Conservation (phyloP, 2,797 vertebrate species). For the Hemitrygon akajei region DNA sequence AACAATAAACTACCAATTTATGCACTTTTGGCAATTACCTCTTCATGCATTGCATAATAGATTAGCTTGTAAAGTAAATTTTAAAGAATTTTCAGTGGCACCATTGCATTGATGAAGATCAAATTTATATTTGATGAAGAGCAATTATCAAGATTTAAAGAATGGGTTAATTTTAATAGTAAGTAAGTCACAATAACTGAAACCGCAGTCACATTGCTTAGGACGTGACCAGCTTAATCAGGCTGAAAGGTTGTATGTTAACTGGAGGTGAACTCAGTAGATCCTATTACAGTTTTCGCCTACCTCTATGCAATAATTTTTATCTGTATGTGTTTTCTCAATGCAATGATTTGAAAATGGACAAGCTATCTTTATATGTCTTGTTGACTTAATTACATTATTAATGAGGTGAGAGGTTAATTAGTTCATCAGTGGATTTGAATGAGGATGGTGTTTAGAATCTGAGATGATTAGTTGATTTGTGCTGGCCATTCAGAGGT, state of each 20-base stretch:
- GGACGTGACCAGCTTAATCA: neutral
- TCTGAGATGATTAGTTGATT: conserved; percentile 30
- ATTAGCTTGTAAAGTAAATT: neutral
- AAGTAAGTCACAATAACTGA: neutral
- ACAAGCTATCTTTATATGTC: conserved; percentile 1
- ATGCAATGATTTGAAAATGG: conserved; percentile 6
- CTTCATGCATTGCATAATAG: neutral
- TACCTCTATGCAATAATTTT: neutral
- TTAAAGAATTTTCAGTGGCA: neutral
- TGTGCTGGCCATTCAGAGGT: conserved; percentile 12
- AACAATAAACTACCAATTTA: neutral
- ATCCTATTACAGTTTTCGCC: neutral
- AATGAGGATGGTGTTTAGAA: conserved; percentile 17
- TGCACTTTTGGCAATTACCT: neutral
- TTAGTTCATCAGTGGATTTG: conserved; percentile 33
- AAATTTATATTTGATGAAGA: neutral
- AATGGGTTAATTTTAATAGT: neutral
- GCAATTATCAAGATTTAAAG: neutral
- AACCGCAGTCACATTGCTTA: neutral
- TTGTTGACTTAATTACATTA: conserved; percentile 33
- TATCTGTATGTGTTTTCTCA: neutral
- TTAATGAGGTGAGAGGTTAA: conserved; percentile 27
- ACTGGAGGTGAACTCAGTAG: neutral
- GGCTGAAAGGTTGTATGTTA: neutral
- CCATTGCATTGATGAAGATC: neutral